Percentiles rank a stretch among this genome's conserved stretches.
These are phyloP conservation scores for Cremastinae sp. DNA, from an alignment of 2,888 invertebrate species.

Conservation along the genomic window DNA sequence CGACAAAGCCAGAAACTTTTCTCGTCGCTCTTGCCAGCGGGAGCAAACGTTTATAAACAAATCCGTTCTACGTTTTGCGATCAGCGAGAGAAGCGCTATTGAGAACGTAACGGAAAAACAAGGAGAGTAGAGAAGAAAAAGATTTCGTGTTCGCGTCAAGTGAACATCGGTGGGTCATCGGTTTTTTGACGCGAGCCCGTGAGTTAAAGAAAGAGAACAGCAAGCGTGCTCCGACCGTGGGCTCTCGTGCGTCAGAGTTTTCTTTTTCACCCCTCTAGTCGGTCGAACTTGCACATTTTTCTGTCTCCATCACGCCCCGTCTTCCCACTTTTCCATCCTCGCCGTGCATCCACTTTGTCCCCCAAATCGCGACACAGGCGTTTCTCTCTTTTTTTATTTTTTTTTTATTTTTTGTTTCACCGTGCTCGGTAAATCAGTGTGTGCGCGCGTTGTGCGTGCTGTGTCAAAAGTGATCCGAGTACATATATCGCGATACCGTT, in stretches of 20 bases:
- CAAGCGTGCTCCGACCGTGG: slow-evolving; percentile 27
- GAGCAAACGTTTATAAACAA: not conserved
- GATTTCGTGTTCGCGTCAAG: slow-evolving; percentile 16
- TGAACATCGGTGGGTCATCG: slow-evolving; percentile 1
- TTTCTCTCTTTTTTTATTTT: slow-evolving; percentile 1
- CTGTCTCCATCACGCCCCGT: not conserved
- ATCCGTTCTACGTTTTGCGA: slow-evolving; percentile 4
- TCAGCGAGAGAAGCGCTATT: not conserved
- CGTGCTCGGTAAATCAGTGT: not conserved
- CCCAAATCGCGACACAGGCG: not conserved
- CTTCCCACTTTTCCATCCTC: no score
- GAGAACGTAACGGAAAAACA: not conserved
- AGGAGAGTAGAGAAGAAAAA: not conserved
- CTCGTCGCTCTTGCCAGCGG: not conserved
- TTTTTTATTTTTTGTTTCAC: not conserved
- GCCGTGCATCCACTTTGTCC: no score
- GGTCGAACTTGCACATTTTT: not conserved
- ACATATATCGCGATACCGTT: not conserved
- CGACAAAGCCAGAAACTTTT: not conserved
- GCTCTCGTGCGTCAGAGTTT: slow-evolving; percentile 45
- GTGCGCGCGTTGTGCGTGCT: not conserved
- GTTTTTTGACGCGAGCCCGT: not conserved
- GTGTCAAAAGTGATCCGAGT: slow-evolving; percentile 4
- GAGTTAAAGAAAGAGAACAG: slow-evolving; percentile 3
- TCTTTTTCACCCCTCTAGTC: slow-evolving; percentile 10